phyloP scores from a whole-genome alignment of 2,113 vertebrate genomes.

The Aptenodytes patagonicus region DNA sequence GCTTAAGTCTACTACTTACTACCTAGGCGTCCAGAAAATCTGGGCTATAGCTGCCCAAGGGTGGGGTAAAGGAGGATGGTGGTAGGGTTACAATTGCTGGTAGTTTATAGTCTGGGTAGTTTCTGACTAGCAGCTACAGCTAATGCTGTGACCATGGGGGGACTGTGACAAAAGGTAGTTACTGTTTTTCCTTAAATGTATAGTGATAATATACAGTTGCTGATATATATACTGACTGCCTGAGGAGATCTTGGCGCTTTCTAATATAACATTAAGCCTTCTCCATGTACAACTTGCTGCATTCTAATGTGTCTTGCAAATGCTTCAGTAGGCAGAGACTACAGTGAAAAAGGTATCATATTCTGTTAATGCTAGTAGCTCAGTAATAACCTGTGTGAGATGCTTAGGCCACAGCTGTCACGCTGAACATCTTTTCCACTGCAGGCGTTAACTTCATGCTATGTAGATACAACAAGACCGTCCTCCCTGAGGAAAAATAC shows the following conservation, averaged over 20 bases:
- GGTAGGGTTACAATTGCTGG: not conserved
- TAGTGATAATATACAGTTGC: not conserved
- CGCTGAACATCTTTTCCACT: not conserved
- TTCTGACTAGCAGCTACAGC: not conserved
- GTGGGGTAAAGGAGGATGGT: not conserved
- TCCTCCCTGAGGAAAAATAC: not conserved
- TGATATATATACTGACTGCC: constrained; percentile 35
- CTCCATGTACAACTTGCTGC: not conserved
- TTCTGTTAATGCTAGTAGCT: not conserved
- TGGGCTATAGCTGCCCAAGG: not conserved
- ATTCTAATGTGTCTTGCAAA: constrained; percentile 2
- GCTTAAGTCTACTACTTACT: not conserved
- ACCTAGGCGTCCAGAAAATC: not conserved
- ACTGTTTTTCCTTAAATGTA: not conserved
- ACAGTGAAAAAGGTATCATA: not conserved
- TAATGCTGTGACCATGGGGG: not conserved
- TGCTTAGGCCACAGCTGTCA: not conserved
- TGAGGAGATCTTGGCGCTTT: not conserved
- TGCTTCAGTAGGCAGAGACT: not conserved
- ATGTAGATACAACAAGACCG: not conserved
- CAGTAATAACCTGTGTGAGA: not conserved
- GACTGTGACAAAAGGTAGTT: not conserved
- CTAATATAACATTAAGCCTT: not conserved
- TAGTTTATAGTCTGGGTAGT: not conserved
- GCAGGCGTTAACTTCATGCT: not conserved